Percentiles rank a stretch among this genome's conserved stretches.
phyloP scores from a whole-genome alignment of 1,140 invertebrate species.

The Aphaenogaster rudis region DNA sequence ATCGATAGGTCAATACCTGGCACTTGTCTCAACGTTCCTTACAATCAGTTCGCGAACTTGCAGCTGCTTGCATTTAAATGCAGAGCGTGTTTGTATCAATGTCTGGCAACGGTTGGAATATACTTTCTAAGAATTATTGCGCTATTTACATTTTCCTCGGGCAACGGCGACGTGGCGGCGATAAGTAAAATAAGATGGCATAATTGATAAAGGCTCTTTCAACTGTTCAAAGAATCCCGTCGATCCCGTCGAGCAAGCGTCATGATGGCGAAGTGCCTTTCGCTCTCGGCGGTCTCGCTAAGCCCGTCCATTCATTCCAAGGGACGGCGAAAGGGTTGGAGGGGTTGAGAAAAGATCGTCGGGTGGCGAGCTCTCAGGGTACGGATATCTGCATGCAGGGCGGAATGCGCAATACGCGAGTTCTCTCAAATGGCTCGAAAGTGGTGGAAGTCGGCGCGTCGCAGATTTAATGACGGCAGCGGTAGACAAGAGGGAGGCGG shows the following conservation, averaged over 20 bases:
- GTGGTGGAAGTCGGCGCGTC: conserved; percentile 24
- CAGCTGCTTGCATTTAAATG: conserved; percentile 18
- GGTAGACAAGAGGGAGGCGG: background rate
- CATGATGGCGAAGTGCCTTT: background rate
- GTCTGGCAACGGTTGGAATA: background rate
- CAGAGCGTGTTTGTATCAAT: background rate
- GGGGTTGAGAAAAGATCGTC: conserved; percentile 13
- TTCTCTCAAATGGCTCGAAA: conserved; percentile 47
- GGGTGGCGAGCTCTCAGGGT: background rate
- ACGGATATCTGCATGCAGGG: conserved; percentile 42
- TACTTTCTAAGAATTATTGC: conserved; percentile 5
- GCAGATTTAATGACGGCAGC: conserved; percentile 61
- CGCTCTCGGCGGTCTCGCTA: conserved; percentile 1
- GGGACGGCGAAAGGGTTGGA: conserved; percentile 12
- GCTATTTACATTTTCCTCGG: background rate
- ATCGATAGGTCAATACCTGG: conserved; percentile 9
- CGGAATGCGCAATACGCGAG: conserved; percentile 48
- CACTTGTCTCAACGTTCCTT: conserved; percentile 10
- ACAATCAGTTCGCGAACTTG: background rate
- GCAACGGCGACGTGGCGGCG: background rate
- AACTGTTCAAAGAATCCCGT: conserved; percentile 4
- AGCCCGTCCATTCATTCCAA: conserved; percentile 41
- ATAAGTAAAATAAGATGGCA: conserved; percentile 22
- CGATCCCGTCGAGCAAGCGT: conserved; percentile 4
- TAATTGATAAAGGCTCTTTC: conserved; percentile 32